These are phyloP conservation scores for Tenthredo amoena DNA, from an alignment of 2,888 invertebrate genomes.

Conservation along the genomic window DNA sequence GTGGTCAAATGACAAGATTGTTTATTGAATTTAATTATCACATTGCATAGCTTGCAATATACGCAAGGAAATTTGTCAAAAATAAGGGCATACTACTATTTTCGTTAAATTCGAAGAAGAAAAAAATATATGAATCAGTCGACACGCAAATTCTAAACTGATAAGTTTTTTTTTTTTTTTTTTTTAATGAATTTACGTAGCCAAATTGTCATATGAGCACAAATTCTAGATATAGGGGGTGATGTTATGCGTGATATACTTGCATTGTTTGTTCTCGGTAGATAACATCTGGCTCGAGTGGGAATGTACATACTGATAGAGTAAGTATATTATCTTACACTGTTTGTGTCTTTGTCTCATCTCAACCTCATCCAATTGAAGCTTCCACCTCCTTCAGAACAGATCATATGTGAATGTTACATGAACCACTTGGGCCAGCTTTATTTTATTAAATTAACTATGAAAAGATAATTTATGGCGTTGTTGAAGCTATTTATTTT, in stretches of 20 bases:
- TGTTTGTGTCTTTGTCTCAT: constrained; percentile 72
- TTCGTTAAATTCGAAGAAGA: neutral
- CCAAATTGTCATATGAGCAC: constrained; percentile 51
- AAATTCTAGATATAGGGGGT: constrained; percentile 59
- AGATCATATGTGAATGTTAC: constrained; percentile 63
- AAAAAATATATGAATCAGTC: constrained; percentile 51
- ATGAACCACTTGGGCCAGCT: constrained; percentile 73
- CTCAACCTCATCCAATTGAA: constrained; percentile 61
- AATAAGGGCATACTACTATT: neutral
- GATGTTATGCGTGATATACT: constrained; percentile 68
- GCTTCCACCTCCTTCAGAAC: constrained; percentile 55
- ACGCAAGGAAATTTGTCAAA: neutral
- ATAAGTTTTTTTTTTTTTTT: neutral
- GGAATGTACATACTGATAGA: constrained; percentile 76
- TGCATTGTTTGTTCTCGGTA: constrained; percentile 74
- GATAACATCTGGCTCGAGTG: constrained; percentile 76
- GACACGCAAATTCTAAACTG: constrained; percentile 64
- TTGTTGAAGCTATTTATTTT: constrained; percentile 43
- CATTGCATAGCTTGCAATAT: neutral
- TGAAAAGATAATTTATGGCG: constrained; percentile 48
- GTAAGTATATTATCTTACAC: constrained; percentile 74
- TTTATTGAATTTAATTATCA: constrained; percentile 6
- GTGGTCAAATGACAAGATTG: constrained; percentile 49
- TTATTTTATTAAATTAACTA: constrained; percentile 58
- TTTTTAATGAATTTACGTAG: neutral